These are phyloP conservation scores for Coryphaenoides rupestris DNA, from an alignment of 2,113 vertebrate species.

Conservation along the genomic window DNA sequence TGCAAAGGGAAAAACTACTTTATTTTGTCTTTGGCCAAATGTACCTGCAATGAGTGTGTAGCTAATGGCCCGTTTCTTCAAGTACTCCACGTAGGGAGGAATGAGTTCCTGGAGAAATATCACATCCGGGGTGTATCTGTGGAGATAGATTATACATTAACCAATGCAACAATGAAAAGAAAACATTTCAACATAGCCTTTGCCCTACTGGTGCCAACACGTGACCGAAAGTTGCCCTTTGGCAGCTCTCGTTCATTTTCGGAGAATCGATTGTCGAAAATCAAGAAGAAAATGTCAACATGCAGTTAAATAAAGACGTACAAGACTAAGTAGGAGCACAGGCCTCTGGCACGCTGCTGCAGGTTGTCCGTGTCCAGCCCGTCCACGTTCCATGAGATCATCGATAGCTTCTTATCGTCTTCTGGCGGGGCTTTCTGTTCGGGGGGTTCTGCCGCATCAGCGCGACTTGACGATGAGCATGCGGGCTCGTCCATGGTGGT, in stretches of 20 bases:
- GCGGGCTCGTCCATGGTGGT: slow-evolving; percentile 72
- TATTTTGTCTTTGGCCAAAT: neutral
- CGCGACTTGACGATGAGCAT: slow-evolving; percentile 32
- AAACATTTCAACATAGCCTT: neutral
- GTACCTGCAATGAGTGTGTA: slow-evolving; percentile 85
- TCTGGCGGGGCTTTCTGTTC: slow-evolving; percentile 25
- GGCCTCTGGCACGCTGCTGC: slow-evolving; percentile 78
- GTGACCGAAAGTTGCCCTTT: too few species aligned
- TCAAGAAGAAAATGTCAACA: too few species aligned
- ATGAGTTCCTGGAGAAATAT: slow-evolving; percentile 93
- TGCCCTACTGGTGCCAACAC: neutral
- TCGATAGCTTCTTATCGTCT: slow-evolving; percentile 74
- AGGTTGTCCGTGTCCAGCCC: slow-evolving; percentile 82
- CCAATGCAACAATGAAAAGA: neutral
- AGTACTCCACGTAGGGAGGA: slow-evolving; percentile 74
- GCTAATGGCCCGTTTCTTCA: slow-evolving; percentile 81
- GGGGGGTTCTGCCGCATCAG: neutral
- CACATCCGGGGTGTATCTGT: slow-evolving; percentile 89
- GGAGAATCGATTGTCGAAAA: too few species aligned
- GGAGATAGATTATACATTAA: slow-evolving; percentile 28
- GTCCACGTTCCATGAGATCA: slow-evolving; percentile 93
- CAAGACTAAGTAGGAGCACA: slow-evolving; percentile 84
- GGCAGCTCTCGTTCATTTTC: too few species aligned
- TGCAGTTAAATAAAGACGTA: slow-evolving; percentile 63
- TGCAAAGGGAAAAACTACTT: neutral